phyloP scores from a whole-genome alignment of 2,888 invertebrate genomes.

The Brachyopa scutellaris region DNA sequence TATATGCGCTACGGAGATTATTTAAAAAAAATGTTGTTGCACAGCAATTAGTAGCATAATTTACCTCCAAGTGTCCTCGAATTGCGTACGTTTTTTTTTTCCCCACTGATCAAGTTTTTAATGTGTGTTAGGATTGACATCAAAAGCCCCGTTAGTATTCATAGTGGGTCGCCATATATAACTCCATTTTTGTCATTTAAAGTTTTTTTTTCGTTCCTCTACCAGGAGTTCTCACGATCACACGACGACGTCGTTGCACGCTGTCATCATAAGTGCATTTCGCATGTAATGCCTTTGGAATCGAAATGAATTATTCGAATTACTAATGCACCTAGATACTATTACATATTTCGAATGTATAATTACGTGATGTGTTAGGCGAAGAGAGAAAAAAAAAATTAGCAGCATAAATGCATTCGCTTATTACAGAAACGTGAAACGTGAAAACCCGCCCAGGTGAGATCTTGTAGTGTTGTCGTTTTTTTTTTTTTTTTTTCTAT shows the following conservation, averaged over 20 bases:
- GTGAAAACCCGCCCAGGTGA: slow-evolving; percentile 64
- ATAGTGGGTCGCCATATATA: slow-evolving; percentile 39
- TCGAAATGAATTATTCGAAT: slow-evolving; percentile 69
- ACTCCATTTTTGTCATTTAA: slow-evolving; percentile 58
- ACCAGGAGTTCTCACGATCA: slow-evolving; percentile 70
- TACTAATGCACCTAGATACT: slow-evolving; percentile 70
- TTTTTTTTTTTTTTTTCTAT: slow-evolving; percentile 19
- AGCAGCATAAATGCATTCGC: slow-evolving; percentile 64
- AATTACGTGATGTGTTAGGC: slow-evolving; percentile 51
- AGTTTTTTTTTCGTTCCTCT: slow-evolving; percentile 4
- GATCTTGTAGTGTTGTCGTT: slow-evolving; percentile 6
- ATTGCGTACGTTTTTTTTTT: slow-evolving; percentile 16
- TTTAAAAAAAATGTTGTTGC: slow-evolving; percentile 47
- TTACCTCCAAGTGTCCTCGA: slow-evolving; percentile 54
- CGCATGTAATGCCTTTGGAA: slow-evolving; percentile 67
- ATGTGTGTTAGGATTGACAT: slow-evolving; percentile 32
- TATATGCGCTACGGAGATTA: slow-evolving; percentile 24
- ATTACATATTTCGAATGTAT: slow-evolving; percentile 63
- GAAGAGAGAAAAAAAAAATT: slow-evolving; percentile 34
- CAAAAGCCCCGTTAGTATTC: slow-evolving; percentile 62
- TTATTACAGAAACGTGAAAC: slow-evolving; percentile 40
- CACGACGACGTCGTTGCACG: slow-evolving; percentile 51
- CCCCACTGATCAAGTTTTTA: slow-evolving; percentile 9
- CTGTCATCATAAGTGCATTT: slow-evolving; percentile 64
- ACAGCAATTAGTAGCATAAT: slow-evolving; percentile 55